Base-by-base conservation (phyloP, 2,888 invertebrate species). In the Balanococcus diminutus region DNA sequence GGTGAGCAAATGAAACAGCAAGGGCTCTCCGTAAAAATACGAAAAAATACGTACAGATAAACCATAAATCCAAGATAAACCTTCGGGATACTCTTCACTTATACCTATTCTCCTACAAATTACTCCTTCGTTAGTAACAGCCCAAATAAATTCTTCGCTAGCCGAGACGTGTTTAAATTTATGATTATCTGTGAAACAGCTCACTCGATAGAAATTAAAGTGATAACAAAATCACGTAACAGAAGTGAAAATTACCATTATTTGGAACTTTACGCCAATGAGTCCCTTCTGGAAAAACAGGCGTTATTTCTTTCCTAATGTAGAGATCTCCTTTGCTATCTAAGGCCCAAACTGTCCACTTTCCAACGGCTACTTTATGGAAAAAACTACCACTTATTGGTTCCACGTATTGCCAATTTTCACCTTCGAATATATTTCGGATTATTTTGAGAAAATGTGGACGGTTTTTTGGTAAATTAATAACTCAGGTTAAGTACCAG, bases 81-180 rank as follows among this genome's bases (percentile, higher is more conserved):
- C n/a, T 51, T 51, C n/a, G 5, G 51, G 19, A 19, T 19, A 51
- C 6, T 75, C 75, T 75, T 75, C 75, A 75, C 32, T 32, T 75
- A 75, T 32, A 0, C 75, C 75, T 32, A 75, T 28, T 61, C 83
- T 39, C 36, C 51, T 75, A 32, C 75, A 75, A 19, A 75, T 32
- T 9, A 75, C 32, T 32, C 75, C 75, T 32, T 98, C 97, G 9
- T 96, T 96, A 51, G 97, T 97, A 86, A 98, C 94, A 1, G 97
- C 97, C 97, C 97, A 98, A 89, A 97, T 91, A 89, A 95, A 95
- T 90, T 96, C 94, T 16, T 95, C 94, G 1, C 95, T 94, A 3
- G 96, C 94, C 2, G 96, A 95, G 83, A 97, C 91, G 89, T 96
- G 95, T 90, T 97, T 98, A 89, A 97, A 96, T 89, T 96, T 96